These are phyloP conservation scores for Dromius quadrimaculatus DNA, from an alignment of 2,888 invertebrate species.

Conservation along the genomic window DNA sequence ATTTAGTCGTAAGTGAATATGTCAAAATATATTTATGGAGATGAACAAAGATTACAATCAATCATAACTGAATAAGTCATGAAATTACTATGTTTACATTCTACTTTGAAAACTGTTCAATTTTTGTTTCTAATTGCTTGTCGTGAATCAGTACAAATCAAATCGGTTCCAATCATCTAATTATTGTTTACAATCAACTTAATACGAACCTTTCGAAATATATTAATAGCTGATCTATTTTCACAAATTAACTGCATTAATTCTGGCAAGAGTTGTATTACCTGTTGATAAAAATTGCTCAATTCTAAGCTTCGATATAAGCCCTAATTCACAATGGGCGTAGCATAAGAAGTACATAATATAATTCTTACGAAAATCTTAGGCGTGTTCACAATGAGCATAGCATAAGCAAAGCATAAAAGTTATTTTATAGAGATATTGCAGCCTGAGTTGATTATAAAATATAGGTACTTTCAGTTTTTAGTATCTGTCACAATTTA, in stretches of 20 bases:
- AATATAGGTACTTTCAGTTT: no score
- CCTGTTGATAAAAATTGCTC: no score
- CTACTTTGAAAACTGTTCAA: no score
- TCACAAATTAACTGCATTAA: constrained; percentile 4
- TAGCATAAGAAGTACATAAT: no score
- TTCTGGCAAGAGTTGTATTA: background rate
- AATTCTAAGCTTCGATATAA: no score
- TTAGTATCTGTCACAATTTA: no score
- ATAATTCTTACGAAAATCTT: no score
- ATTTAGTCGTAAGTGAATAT: background rate
- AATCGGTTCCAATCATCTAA: background rate
- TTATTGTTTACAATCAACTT: constrained; percentile 1
- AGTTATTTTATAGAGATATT: no score
- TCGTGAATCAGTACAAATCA: background rate
- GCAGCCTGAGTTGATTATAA: no score
- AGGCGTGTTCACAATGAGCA: no score
- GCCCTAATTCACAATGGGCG: no score
- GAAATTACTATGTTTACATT: background rate
- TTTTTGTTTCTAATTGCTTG: background rate
- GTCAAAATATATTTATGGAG: background rate
- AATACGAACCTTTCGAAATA: background rate
- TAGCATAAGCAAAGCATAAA: no score
- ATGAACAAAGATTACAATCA: background rate
- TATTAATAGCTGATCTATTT: constrained; percentile 20
- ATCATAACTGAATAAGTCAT: background rate